Conservation (phyloP, 2,113 vertebrate species). For the Toxotes chatareus region DNA sequence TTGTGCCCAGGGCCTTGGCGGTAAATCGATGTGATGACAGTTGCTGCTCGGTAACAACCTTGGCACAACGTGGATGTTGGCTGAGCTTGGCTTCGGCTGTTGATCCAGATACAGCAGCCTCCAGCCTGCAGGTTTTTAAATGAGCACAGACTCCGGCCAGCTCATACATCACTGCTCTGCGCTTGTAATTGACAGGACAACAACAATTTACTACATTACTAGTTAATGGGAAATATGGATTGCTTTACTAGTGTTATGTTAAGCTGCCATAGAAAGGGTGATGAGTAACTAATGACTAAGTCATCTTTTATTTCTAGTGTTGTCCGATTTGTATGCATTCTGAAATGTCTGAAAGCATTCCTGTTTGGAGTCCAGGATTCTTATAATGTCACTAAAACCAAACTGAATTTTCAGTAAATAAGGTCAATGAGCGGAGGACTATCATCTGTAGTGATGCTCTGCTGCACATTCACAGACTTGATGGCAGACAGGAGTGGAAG, state of each 20-base stretch:
- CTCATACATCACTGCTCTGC: constrained; percentile 1
- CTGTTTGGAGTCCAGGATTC: background rate
- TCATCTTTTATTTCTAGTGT: background rate
- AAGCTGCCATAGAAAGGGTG: background rate
- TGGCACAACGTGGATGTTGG: constrained; percentile 23
- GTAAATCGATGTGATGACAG: constrained; percentile 20
- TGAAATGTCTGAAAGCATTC: background rate
- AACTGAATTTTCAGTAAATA: background rate
- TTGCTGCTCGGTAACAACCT: constrained; percentile 18
- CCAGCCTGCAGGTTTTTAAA: constrained; percentile 4
- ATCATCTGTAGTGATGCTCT: background rate
- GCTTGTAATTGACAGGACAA: background rate
- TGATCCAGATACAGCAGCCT: constrained; percentile 28
- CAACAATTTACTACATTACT: background rate
- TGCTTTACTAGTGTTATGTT: background rate
- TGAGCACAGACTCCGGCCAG: background rate
- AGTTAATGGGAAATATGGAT: background rate
- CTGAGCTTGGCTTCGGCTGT: background rate
- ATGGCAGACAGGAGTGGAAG: background rate
- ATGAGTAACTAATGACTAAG: no score
- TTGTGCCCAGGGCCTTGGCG: constrained; percentile 20
- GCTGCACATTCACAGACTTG: background rate
- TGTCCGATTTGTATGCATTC: background rate
- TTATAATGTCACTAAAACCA: background rate
- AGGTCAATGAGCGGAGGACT: background rate